Conservation (phyloP, 1,140 invertebrate genomes). For the Leptinotarsa defecta region DNA sequence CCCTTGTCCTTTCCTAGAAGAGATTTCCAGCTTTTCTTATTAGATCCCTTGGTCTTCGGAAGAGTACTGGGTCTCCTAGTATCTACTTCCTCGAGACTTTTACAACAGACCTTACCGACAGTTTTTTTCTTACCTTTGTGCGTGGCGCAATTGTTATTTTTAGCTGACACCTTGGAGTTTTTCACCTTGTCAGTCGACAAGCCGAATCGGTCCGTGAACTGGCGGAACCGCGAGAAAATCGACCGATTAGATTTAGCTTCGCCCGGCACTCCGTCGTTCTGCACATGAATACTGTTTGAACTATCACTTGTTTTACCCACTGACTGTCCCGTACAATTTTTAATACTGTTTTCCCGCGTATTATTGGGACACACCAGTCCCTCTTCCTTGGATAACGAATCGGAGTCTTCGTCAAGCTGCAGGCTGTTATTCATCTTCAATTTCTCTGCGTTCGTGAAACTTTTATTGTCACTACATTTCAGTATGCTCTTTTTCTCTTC, state of each 20-base stretch:
- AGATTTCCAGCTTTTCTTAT: slow-evolving; percentile 51
- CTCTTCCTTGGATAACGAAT: slow-evolving; percentile 19
- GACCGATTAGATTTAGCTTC: slow-evolving; percentile 44
- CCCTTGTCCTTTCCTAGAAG: slow-evolving; percentile 48
- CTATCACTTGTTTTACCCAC: slow-evolving; percentile 26
- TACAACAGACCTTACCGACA: slow-evolving; percentile 41
- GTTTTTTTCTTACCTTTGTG: slow-evolving; percentile 30
- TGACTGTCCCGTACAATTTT: slow-evolving; percentile 28
- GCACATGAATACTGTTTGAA: slow-evolving; percentile 42
- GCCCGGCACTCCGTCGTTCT: slow-evolving; percentile 36
- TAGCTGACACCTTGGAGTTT: slow-evolving; percentile 36
- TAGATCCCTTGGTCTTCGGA: slow-evolving; percentile 47
- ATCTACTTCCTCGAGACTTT: slow-evolving; percentile 41
- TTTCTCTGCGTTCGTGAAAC: slow-evolving; percentile 38
- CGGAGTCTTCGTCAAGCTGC: slow-evolving; percentile 15
- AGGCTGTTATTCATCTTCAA: slow-evolving; percentile 40
- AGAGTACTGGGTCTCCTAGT: slow-evolving; percentile 50
- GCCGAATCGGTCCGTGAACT: slow-evolving; percentile 53
- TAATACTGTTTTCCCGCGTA: slow-evolving; percentile 34
- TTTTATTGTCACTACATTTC: slow-evolving; percentile 45
- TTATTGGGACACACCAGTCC: slow-evolving; percentile 23
- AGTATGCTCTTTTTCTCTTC: slow-evolving; percentile 53
- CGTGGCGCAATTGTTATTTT: slow-evolving; percentile 44
- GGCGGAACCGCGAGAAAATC: slow-evolving; percentile 50
- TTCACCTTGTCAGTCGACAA: slow-evolving; percentile 49